phyloP scores from a whole-genome alignment of 2,888 invertebrate species.

The Polyploca ridens region DNA sequence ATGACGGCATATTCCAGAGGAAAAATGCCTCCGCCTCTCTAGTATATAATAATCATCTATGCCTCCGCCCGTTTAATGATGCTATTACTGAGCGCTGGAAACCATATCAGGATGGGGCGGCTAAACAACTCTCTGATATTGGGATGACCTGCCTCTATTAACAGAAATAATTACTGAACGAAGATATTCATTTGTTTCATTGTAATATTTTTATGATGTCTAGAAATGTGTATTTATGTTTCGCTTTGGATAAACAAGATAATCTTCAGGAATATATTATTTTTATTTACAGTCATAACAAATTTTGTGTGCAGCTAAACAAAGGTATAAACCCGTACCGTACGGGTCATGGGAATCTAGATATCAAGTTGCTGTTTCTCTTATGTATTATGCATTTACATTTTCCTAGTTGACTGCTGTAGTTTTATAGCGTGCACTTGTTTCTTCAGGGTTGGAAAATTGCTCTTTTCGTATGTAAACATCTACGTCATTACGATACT shows the following conservation, averaged over 20 bases:
- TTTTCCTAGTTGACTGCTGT: neutral
- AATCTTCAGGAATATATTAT: neutral
- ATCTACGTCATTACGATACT: neutral
- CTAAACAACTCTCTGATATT: slow-evolving; percentile 38
- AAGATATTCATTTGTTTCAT: neutral
- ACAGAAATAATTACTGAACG: neutral
- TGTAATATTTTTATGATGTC: neutral
- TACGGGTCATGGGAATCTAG: too few species aligned
- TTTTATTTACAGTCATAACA: too few species aligned
- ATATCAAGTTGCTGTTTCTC: neutral
- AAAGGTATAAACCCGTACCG: too few species aligned
- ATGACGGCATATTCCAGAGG: slow-evolving; percentile 40
- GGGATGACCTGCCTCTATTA: slow-evolving; percentile 24
- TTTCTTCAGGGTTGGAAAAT: slow-evolving; percentile 1
- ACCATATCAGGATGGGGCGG: slow-evolving; percentile 39
- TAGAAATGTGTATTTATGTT: neutral
- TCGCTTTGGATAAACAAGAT: neutral
- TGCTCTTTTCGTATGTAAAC: neutral
- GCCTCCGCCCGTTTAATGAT: slow-evolving; percentile 49
- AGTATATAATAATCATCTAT: too few species aligned
- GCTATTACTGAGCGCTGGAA: slow-evolving; percentile 49
- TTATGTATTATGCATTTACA: neutral
- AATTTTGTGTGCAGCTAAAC: too few species aligned
- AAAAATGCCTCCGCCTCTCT: slow-evolving; percentile 42
- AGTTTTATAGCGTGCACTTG: slow-evolving; percentile 7